Evolutionary conservation across 1,140 invertebrate species (phyloP).

Genomic region (Yoshiicerus persimilis): DNA sequence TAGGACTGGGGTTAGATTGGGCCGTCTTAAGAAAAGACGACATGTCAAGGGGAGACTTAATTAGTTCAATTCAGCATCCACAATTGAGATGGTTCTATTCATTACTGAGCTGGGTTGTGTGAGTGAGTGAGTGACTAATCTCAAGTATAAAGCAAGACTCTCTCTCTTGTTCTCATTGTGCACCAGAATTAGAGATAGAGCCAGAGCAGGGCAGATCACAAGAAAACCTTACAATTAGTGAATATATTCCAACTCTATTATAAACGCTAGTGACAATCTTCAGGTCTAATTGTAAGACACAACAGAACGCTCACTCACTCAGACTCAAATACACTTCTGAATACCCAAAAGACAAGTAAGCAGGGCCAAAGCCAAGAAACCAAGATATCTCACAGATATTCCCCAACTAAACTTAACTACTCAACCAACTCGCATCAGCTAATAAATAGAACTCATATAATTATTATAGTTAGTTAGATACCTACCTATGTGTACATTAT

Average conservation of each 20-base stretch:
- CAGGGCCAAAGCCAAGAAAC: not conserved
- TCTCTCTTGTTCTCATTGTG: not conserved
- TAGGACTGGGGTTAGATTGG: not conserved
- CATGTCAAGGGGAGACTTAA: conserved; percentile 11
- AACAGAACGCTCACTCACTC: not conserved
- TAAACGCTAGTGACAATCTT: not conserved
- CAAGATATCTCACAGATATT: not conserved
- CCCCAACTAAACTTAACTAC: not conserved
- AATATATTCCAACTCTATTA: not conserved
- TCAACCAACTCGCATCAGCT: not conserved
- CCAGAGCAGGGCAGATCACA: not conserved
- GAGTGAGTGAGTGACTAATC: not conserved
- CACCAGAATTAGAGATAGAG: not conserved
- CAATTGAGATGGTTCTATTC: not conserved
- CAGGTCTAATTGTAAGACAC: not conserved
- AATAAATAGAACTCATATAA: not conserved
- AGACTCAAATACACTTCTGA: not conserved
- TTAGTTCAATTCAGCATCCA: conserved; percentile 4
- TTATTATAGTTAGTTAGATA: not conserved
- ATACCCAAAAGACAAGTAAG: not conserved
- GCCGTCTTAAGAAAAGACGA: conserved; percentile 5
- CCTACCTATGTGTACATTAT: not conserved
- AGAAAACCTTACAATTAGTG: not conserved
- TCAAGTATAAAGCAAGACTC: not conserved
- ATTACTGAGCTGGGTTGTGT: not conserved